Percentiles rank a stretch among this genome's conserved stretches.
phyloP scores from a whole-genome alignment of 2,113 vertebrate genomes.

The Ictalurus punctatus region DNA sequence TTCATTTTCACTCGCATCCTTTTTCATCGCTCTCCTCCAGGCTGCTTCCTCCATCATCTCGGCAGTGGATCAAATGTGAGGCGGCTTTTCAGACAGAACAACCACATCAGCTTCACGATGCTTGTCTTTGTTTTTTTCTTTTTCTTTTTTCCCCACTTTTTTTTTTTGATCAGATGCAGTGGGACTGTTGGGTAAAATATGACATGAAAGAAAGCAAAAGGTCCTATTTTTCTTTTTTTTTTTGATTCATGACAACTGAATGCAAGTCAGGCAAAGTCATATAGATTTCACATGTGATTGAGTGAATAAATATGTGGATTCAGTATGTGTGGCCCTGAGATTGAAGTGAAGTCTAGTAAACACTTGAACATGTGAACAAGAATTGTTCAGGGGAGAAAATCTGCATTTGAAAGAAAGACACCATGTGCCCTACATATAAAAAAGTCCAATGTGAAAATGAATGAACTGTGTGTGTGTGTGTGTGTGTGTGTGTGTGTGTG shows the following conservation, averaged over 20 bases:
- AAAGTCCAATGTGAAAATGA: neutral
- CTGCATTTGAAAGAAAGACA: neutral
- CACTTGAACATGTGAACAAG: too few species aligned
- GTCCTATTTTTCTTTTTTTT: neutral
- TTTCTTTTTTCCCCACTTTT: neutral
- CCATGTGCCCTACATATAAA: neutral
- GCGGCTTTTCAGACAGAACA: slow-evolving; percentile 9
- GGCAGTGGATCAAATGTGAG: slow-evolving; percentile 50
- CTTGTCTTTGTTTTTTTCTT: neutral
- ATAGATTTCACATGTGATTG: neutral
- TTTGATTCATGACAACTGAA: neutral
- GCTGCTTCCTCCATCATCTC: slow-evolving; percentile 45
- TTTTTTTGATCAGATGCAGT: neutral
- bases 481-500: too few species aligned
- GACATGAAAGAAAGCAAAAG: neutral
- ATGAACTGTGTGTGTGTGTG: neutral
- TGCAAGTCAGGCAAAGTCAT: neutral
- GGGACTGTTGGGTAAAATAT: neutral
- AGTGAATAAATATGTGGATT: neutral
- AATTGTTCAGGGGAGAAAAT: neutral
- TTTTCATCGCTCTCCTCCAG: slow-evolving; percentile 54
- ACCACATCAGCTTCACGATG: neutral
- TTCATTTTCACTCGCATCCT: slow-evolving; percentile 60
- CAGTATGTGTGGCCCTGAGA: too few species aligned
- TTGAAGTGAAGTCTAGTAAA: too few species aligned